Evolutionary conservation across 2,113 vertebrate genomes (phyloP), one percentile per base, ranked within the genome.

Genomic region (Rhinolophus sinicus): DNA sequence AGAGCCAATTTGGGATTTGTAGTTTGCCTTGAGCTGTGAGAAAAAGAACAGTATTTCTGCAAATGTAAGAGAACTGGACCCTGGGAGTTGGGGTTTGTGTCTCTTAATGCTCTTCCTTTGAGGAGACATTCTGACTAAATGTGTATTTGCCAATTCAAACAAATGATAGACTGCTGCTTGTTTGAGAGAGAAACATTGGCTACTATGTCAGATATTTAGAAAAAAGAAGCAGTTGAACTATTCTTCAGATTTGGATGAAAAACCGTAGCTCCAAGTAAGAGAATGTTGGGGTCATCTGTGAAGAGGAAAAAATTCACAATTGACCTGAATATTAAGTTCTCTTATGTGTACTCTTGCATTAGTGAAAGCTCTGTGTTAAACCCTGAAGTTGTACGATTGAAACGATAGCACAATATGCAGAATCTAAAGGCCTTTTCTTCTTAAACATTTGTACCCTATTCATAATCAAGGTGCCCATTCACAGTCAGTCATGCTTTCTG

Each of bases 401-500:
- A 75, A 83, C 33, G 80, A 9, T 78, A 58, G 44, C 35, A 69
- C 58, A 75, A 60, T 75, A 50, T 88, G 13, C 14, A 56, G 35
- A 77, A 87, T 60, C n/a, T 24, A 35, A 54, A 73, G 40, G 21
- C 3, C 11, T 87, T 50, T 86, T 58, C 47, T 95, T 76, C 69
- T 84, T 95, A 86, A 91, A 82, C 13, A 15, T 80, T 62, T 69
- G n/a, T 82, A 26, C 62, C 85, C 14, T 56, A 22, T 54, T 96
- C 83, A 73, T 2, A 38, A 56, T 21, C 44, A 88, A 35, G 52
- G 30, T 69, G 19, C 56, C 47, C 16, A 69, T n/a, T 95, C 50
- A 90, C 54, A 60, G 75, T 81, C 67, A 67, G 38, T 84, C 83
- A 96, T 54, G 47, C 65, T 65, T 81, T 93, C 69, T 94, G 75